Conservation (phyloP, 2,797 vertebrate species). For the Sebastes iracundus region DNA sequence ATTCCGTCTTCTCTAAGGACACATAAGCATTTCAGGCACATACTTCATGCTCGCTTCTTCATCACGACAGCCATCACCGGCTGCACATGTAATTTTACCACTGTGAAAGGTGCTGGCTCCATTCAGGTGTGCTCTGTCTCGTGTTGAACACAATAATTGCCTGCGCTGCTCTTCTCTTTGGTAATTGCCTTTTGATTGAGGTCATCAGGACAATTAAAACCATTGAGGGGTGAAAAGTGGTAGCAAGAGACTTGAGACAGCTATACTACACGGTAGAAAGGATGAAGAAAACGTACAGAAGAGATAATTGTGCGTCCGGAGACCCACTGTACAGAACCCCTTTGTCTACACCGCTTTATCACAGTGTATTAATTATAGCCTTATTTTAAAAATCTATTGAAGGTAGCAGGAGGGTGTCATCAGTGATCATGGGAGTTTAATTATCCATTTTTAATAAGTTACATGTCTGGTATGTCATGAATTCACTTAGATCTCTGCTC, state of each 20-base stretch:
- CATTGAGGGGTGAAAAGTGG: constrained; percentile 85
- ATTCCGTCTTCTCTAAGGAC: constrained; percentile 50
- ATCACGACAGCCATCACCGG: constrained; percentile 57
- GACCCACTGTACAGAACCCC: constrained; percentile 31
- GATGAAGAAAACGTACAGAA: constrained; percentile 66
- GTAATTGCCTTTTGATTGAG: constrained; percentile 99
- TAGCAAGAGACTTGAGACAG: constrained; percentile 71
- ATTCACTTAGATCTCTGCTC: not conserved
- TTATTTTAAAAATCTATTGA: constrained; percentile 12
- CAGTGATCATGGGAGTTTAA: not conserved
- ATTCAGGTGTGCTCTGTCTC: constrained; percentile 89
- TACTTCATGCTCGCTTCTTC: constrained; percentile 53
- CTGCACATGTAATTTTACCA: constrained; percentile 83
- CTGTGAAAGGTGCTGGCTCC: constrained; percentile 84
- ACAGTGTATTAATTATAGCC: constrained; percentile 43
- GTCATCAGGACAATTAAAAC: constrained; percentile 95
- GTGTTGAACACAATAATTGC: constrained; percentile 90
- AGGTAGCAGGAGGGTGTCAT: not conserved
- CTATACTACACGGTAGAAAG: constrained; percentile 58
- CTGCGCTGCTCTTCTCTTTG: constrained; percentile 82
- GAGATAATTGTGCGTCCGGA: constrained; percentile 50
- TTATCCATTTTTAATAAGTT: not conserved
- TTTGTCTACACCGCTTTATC: constrained; percentile 41
- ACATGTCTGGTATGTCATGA: not conserved
- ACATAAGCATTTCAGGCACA: constrained; percentile 60